These are phyloP conservation scores for Psilanteris sp. DNA, from an alignment of 1,140 invertebrate genomes.

Conservation along the genomic window DNA sequence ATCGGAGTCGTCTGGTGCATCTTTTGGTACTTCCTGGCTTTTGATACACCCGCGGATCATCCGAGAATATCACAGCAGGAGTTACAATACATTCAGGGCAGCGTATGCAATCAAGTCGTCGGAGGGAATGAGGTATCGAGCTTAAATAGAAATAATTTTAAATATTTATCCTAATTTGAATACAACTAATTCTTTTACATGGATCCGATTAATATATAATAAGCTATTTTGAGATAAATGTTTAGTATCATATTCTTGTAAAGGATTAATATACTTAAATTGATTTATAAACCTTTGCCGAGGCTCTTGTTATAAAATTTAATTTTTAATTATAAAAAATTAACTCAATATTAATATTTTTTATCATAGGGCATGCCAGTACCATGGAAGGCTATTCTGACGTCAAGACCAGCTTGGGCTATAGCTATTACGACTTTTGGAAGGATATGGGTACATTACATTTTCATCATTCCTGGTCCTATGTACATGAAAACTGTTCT, in stretches of 20 bases:
- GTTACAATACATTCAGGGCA: slow-evolving; percentile 85
- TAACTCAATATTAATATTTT: slow-evolving; percentile 8
- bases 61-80: slow-evolving; percentile 86
- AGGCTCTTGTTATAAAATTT: too few species aligned
- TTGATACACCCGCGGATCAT: slow-evolving; percentile 86
- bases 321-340: too few species aligned
- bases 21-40: slow-evolving; percentile 88
- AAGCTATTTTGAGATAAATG: too few species aligned
- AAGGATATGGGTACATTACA: slow-evolving; percentile 86
- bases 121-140: slow-evolving; percentile 78
- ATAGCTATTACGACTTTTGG: slow-evolving; percentile 88
- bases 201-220: too few species aligned
- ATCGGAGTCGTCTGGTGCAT: slow-evolving; percentile 84
- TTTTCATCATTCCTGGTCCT: slow-evolving; percentile 86
- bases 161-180: too few species aligned
- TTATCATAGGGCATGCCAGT: slow-evolving; percentile 77
- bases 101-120: slow-evolving; percentile 80
- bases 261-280: too few species aligned
- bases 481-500: slow-evolving; percentile 86
- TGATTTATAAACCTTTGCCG: too few species aligned
- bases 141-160: too few species aligned
- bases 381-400: slow-evolving; percentile 89
- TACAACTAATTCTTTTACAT: too few species aligned
- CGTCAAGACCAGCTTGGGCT: slow-evolving; percentile 89
- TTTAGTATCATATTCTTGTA: too few species aligned